A percentile compares a stretch with the other conserved stretches of the same genome.
These are phyloP conservation scores for Drosophila neocordata DNA, from an alignment of 1,140 invertebrate genomes.

Conservation along the genomic window DNA sequence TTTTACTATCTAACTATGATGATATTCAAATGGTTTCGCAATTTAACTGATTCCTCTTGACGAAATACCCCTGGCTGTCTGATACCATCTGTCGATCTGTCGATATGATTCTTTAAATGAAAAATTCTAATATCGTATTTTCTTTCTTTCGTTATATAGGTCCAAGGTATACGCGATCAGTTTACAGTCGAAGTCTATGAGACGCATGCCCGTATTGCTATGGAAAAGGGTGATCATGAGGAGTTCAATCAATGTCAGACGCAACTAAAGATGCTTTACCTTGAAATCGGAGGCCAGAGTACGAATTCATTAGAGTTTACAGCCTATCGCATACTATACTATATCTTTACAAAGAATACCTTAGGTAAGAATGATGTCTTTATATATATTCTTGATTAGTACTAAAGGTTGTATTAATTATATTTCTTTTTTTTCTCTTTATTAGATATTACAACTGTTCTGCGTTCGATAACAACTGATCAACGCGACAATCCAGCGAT, in stretches of 20 bases:
- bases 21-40: constrained; percentile 14
- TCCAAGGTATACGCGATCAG: constrained; percentile 96
- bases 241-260: constrained; percentile 99
- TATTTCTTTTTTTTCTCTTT: constrained; percentile 79
- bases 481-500: constrained; percentile 94
- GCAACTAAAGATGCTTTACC: constrained; percentile 96
- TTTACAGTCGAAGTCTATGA: constrained; percentile 99
- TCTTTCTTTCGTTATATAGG: constrained; percentile 84
- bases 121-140: background rate
- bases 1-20: background rate
- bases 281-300: constrained; percentile 87
- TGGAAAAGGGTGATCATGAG: constrained; percentile 98
- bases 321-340: constrained; percentile 97
- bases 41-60: background rate
- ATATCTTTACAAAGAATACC: constrained; percentile 98
- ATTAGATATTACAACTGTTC: constrained; percentile 94
- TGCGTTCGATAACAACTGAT: constrained; percentile 90
- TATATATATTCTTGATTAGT: too few relatives aligned
- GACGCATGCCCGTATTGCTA: constrained; percentile 97
- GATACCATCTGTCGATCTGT: background rate
- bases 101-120: background rate
- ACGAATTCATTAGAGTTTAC: constrained; percentile 93
- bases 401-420: too few relatives aligned
- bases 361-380: constrained; percentile 91
- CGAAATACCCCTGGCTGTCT: constrained; percentile 9